These are phyloP conservation scores for Calycopis cecrops DNA, from an alignment of 1,140 invertebrate genomes.

Conservation along the genomic window DNA sequence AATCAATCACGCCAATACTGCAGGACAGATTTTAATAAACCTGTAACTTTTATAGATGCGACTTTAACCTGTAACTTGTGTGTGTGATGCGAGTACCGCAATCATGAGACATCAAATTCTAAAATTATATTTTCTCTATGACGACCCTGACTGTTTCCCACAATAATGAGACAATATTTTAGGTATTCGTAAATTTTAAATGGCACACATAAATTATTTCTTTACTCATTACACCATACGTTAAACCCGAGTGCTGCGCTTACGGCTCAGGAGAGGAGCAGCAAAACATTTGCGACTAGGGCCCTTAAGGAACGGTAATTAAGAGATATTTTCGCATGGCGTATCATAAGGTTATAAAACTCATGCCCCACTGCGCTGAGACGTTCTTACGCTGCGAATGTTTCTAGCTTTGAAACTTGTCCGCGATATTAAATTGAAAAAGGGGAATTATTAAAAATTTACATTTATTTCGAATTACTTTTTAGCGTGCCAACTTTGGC, in stretches of 20 bases:
- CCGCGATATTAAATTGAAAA: conserved; percentile 58
- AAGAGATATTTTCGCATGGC: conserved; percentile 63
- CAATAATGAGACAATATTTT: conserved; percentile 6
- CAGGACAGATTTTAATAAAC: no score
- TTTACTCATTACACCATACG: conserved; percentile 28
- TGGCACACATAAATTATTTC: background rate
- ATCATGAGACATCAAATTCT: no score
- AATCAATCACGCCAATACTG: no score
- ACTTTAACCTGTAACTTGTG: no score
- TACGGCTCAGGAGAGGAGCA: conserved; percentile 33
- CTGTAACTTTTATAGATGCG: no score
- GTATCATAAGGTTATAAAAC: conserved; percentile 44
- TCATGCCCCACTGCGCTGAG: conserved; percentile 47
- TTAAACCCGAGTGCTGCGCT: conserved; percentile 47
- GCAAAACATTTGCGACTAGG: conserved; percentile 53
- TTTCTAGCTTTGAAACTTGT: conserved; percentile 56
- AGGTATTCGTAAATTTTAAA: conserved; percentile 2
- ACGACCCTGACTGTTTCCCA: no score
- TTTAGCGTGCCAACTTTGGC: conserved; percentile 3
- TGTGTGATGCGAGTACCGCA: no score
- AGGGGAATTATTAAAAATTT: conserved; percentile 56
- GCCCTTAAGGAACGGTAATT: conserved; percentile 60
- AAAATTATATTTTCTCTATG: no score
- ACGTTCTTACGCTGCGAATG: conserved; percentile 39
- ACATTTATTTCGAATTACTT: conserved; percentile 34